A percentile compares a stretch with the other conserved stretches of the same genome.
Evolutionary conservation across 2,797 vertebrate genomes (phyloP).

Genomic region (Sebastes minor): DNA sequence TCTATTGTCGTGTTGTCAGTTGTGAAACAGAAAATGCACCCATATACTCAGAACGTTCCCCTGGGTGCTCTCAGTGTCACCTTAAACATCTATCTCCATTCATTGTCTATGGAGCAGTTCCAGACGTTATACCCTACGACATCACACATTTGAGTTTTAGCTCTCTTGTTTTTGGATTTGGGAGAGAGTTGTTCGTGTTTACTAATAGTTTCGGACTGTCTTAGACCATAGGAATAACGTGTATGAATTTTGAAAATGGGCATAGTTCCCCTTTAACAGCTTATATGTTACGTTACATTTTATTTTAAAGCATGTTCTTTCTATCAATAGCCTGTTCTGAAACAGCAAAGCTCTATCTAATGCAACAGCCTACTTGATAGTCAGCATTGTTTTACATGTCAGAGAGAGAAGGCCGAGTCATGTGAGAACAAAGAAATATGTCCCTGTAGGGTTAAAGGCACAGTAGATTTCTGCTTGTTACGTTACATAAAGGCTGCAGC

Average conservation of each 20-base stretch:
- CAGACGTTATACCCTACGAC: background rate
- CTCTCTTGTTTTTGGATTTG: background rate
- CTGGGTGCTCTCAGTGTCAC: background rate
- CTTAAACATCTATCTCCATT: background rate
- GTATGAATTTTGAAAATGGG: too few relatives aligned
- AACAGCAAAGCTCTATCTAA: background rate
- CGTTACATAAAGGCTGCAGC: conserved; percentile 1
- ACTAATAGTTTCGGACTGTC: background rate
- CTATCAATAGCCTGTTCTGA: background rate
- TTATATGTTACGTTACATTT: background rate
- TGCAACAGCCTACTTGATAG: background rate
- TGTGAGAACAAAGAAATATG: conserved; percentile 20
- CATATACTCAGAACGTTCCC: background rate
- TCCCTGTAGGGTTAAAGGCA: conserved; percentile 15
- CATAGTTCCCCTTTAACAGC: background rate
- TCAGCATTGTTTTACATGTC: conserved; percentile 7
- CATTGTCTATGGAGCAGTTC: background rate
- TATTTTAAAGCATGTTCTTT: background rate
- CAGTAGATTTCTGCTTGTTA: background rate
- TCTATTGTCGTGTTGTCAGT: background rate
- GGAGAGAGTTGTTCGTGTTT: background rate
- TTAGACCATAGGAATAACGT: background rate
- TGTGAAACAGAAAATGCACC: background rate
- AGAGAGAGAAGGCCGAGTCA: background rate
- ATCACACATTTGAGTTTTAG: background rate